A percentile compares a stretch with the other conserved stretches of the same genome.
phyloP scores from a whole-genome alignment of 2,113 vertebrate genomes.

The Rhadina sibilatrix region DNA sequence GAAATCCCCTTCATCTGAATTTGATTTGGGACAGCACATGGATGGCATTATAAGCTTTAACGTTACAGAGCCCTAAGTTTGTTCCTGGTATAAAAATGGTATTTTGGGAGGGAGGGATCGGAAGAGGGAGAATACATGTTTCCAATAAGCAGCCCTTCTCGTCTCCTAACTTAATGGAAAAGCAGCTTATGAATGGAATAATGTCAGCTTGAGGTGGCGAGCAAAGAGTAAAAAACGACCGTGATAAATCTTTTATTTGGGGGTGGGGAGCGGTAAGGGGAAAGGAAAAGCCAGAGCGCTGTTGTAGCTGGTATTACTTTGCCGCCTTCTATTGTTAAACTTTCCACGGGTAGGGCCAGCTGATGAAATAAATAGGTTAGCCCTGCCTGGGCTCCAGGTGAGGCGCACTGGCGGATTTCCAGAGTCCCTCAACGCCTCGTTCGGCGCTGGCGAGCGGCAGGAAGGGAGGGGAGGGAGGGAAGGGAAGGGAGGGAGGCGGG shows the following conservation, averaged over 20 bases:
- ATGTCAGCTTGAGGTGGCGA: background rate
- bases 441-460: background rate
- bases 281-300: background rate
- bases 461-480: background rate
- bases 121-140: background rate
- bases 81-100: slow-evolving; percentile 14
- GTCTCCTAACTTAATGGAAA: slow-evolving; percentile 18
- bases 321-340: slow-evolving; percentile 59
- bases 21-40: slow-evolving; percentile 46
- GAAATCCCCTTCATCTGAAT: slow-evolving; percentile 26
- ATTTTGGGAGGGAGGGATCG: background rate
- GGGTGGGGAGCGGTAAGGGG: background rate
- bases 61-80: slow-evolving; percentile 1
- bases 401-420: background rate
- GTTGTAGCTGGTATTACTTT: background rate
- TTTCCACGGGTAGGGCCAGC: slow-evolving; percentile 49
- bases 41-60: slow-evolving; percentile 43
- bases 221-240: background rate
- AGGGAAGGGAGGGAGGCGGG: background rate
- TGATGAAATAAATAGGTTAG: slow-evolving; percentile 33
- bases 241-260: background rate
- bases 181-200: background rate
- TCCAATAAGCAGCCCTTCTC: slow-evolving; percentile 21
- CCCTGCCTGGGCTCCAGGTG: background rate
- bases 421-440: background rate